Conservation (phyloP, 2,113 vertebrate species). For the Epinephelus moara region DNA sequence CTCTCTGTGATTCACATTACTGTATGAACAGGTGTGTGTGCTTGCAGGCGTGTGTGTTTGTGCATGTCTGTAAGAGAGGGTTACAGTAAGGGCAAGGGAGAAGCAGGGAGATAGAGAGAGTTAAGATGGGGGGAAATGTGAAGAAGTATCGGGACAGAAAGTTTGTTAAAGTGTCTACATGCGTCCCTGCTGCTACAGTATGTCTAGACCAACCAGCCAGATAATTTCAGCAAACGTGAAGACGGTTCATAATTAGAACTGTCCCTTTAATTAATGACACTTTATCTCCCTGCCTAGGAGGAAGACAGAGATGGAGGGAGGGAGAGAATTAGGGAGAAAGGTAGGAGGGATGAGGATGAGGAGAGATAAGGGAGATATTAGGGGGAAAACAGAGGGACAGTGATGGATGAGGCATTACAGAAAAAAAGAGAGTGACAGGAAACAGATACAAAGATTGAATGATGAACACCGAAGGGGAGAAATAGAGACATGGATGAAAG, state of each 20-base stretch:
- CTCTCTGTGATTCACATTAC: neutral
- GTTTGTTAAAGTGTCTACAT: neutral
- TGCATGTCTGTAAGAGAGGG: neutral
- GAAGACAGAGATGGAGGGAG: constrained; percentile 53
- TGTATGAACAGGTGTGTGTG: constrained; percentile 5
- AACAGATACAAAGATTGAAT: constrained; percentile 12
- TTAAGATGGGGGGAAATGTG: neutral
- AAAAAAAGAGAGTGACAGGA: constrained; percentile 9
- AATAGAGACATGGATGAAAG: constrained; percentile 8
- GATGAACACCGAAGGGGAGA: neutral
- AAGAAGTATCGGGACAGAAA: neutral
- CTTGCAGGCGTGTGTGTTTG: neutral
- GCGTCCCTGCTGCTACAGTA: constrained; percentile 4
- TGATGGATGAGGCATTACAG: constrained; percentile 38
- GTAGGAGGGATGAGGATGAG: constrained; percentile 7
- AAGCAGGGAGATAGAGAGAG: neutral
- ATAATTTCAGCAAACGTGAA: constrained; percentile 60
- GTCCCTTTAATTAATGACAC: constrained; percentile 78
- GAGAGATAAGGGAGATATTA: constrained; percentile 28
- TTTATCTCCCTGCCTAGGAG: constrained; percentile 59
- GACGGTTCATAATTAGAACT: constrained; percentile 70
- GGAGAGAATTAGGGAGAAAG: constrained; percentile 38
- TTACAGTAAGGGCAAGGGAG: neutral
- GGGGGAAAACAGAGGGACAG: neutral
- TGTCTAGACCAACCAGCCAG: constrained; percentile 34